Percentiles rank a stretch among this genome's conserved stretches.
Conservation (phyloP, 2,113 vertebrate genomes). For the crab-eating macaque (Macaca fascicularis) region T2T-MFA8v1.1 NC_088389.1:64668501-64669000, state of each 20-base stretch:
- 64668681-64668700: background rate
- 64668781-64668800: background rate
- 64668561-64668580: background rate
- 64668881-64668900: background rate
- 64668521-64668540: background rate
- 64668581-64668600: background rate
- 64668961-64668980: background rate
- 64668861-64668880: background rate
- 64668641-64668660: background rate
- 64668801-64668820: background rate
- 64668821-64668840: background rate
- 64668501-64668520: background rate
- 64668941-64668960: background rate
- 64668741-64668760: background rate
- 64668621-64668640: background rate
- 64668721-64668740: background rate
- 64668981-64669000: background rate
- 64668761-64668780: background rate
- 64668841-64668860: background rate
- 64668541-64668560: background rate
- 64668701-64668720: background rate
- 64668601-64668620: background rate
- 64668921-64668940: too few species aligned
- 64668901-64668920: background rate
- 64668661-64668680: background rate